Percentiles rank a stretch among this genome's conserved stretches.
phyloP scores from a whole-genome alignment of 2,888 invertebrate genomes.

The Euplagia quadripunctaria region DNA sequence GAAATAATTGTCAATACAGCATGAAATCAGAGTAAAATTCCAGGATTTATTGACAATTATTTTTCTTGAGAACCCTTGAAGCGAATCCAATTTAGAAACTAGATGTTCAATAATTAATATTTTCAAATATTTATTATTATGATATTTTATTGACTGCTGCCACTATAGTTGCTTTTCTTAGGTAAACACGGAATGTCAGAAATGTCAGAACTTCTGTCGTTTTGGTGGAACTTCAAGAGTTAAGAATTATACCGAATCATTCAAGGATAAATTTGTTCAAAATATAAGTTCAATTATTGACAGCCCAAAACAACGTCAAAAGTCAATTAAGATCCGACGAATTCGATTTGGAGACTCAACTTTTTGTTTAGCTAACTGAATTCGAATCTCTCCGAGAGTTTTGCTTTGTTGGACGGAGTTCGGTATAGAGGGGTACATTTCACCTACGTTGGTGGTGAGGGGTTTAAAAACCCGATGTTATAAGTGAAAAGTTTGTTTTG shows the following conservation, averaged over 20 bases:
- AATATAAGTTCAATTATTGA: conserved; percentile 53
- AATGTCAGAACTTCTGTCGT: neutral
- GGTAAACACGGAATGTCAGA: neutral
- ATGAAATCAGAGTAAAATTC: no score
- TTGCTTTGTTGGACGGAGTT: conserved; percentile 37
- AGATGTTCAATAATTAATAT: no score
- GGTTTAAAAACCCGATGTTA: conserved; percentile 2
- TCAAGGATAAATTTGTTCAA: conserved; percentile 21
- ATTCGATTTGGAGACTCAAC: conserved; percentile 56
- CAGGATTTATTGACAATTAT: no score
- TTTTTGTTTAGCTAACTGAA: conserved; percentile 60
- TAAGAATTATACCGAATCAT: conserved; percentile 2
- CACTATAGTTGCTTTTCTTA: no score
- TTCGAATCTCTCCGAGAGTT: conserved; percentile 59
- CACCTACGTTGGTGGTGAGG: neutral
- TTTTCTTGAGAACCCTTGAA: no score
- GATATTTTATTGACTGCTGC: no score
- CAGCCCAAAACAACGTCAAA: conserved; percentile 60
- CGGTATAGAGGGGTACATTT: neutral
- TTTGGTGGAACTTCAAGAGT: neutral
- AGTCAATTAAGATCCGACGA: conserved; percentile 60
- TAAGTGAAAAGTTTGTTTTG: conserved; percentile 17
- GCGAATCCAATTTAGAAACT: no score
- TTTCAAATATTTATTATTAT: no score
- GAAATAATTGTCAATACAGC: no score